phyloP scores from a whole-genome alignment of 2,888 invertebrate species.

The Mycalesis mineus region DNA sequence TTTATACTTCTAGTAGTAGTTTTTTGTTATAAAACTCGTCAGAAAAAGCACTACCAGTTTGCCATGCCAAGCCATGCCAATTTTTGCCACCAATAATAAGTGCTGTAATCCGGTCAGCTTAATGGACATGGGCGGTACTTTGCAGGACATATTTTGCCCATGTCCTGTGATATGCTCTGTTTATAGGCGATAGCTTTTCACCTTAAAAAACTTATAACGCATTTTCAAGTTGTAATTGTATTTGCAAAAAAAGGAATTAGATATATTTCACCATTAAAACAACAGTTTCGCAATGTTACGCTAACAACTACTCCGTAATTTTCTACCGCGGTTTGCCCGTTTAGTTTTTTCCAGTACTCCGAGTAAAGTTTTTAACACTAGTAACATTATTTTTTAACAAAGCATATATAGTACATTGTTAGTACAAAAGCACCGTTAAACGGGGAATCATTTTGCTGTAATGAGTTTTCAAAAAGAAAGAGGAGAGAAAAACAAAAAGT shows the following conservation, averaged over 20 bases:
- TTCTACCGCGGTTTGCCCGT: constrained; percentile 15
- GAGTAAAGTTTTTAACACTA: constrained; percentile 10
- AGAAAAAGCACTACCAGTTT: no score
- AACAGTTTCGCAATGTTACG: constrained; percentile 34
- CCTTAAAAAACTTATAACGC: no score
- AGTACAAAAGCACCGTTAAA: constrained; percentile 15
- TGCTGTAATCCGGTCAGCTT: no score
- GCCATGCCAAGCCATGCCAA: no score
- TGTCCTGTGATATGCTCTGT: no score
- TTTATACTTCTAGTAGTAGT: no score
- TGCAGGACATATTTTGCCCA: no score
- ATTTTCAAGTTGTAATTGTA: background rate
- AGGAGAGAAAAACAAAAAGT: background rate
- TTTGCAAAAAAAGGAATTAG: background rate
- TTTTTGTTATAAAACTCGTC: no score
- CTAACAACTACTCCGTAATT: constrained; percentile 27
- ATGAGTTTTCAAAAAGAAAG: constrained; percentile 6
- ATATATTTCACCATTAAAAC: background rate
- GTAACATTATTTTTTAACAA: constrained; percentile 14
- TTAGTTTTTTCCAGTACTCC: constrained; percentile 20
- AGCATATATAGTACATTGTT: constrained; percentile 8
- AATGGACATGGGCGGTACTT: no score
- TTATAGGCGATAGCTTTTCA: no score
- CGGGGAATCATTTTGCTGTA: constrained; percentile 8
- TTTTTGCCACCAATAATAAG: no score